Conservation (phyloP, 2,888 invertebrate species). For the Agrenia bidenticulata region DNA sequence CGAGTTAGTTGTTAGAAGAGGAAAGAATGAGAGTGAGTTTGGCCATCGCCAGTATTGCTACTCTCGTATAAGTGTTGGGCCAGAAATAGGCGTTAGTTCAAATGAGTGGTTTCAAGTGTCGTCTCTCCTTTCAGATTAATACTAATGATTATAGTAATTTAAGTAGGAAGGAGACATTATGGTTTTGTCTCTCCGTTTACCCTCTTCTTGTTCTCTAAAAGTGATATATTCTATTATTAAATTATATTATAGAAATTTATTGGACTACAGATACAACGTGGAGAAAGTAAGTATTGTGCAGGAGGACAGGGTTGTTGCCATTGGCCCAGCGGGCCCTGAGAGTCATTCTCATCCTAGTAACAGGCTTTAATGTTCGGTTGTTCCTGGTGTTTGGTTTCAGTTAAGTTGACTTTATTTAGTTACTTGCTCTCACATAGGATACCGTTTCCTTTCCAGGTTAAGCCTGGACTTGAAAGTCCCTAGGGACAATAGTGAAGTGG, state of each 20-base stretch:
- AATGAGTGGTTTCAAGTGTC: constrained; percentile 32
- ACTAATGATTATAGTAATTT: constrained; percentile 36
- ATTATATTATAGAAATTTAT: constrained; percentile 9
- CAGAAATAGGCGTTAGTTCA: constrained; percentile 15
- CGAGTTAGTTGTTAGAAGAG: too few species aligned
- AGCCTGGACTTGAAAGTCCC: too few species aligned
- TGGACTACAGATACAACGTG: neutral
- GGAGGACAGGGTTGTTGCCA: neutral
- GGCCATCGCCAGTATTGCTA: too few species aligned
- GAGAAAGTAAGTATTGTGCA: constrained; percentile 1
- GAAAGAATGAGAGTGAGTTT: too few species aligned
- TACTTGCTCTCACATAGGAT: neutral
- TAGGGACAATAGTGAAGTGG: too few species aligned
- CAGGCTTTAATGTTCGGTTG: neutral
- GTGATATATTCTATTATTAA: neutral
- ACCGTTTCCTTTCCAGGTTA: neutral
- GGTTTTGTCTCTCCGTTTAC: neutral
- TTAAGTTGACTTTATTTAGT: neutral
- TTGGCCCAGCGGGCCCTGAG: constrained; percentile 1
- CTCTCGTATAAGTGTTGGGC: too few species aligned
- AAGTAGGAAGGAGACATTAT: constrained; percentile 18
- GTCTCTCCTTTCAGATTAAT: constrained; percentile 28
- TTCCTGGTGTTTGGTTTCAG: neutral
- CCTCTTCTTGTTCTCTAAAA: neutral
- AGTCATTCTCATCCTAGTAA: neutral